Conservation (phyloP, 2,797 vertebrate species). For the Labeo calbasu region DNA sequence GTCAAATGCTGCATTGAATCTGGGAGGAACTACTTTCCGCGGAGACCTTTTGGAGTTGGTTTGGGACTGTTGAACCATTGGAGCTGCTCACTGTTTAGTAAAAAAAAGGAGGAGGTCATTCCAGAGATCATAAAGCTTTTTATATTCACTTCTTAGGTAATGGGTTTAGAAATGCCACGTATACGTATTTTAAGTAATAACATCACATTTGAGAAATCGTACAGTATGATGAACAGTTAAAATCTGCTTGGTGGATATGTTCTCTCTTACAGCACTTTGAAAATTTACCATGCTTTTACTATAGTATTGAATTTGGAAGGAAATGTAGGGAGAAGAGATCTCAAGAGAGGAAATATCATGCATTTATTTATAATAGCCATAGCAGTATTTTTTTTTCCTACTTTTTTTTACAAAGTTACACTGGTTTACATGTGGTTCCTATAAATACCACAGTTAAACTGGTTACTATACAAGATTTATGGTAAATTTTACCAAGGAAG, state of each 20-base stretch:
- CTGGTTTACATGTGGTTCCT: slow-evolving; percentile 11
- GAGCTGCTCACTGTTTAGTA: slow-evolving; percentile 37
- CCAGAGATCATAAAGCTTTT: neutral
- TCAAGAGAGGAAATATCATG: neutral
- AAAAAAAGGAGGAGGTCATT: slow-evolving; percentile 5
- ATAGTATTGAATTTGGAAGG: neutral
- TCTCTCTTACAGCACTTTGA: slow-evolving; percentile 3
- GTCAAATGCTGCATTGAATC: neutral
- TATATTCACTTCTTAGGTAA: slow-evolving; percentile 2
- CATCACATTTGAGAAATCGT: neutral
- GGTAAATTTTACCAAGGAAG: neutral
- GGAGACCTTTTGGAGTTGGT: slow-evolving; percentile 21
- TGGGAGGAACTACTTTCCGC: neutral
- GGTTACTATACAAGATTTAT: neutral
- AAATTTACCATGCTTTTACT: neutral
- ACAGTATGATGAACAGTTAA: slow-evolving; percentile 35
- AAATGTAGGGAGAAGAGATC: neutral
- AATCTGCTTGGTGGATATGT: slow-evolving; percentile 32
- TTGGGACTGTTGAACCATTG: slow-evolving; percentile 7
- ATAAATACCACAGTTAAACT: slow-evolving; percentile 11
- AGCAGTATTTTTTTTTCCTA: neutral
- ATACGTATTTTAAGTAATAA: neutral
- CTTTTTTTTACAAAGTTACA: neutral
- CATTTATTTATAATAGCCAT: neutral
- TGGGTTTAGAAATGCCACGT: neutral